Evolutionary conservation across 2,888 invertebrate species (phyloP).

Genomic region (Sialis lutaria): DNA sequence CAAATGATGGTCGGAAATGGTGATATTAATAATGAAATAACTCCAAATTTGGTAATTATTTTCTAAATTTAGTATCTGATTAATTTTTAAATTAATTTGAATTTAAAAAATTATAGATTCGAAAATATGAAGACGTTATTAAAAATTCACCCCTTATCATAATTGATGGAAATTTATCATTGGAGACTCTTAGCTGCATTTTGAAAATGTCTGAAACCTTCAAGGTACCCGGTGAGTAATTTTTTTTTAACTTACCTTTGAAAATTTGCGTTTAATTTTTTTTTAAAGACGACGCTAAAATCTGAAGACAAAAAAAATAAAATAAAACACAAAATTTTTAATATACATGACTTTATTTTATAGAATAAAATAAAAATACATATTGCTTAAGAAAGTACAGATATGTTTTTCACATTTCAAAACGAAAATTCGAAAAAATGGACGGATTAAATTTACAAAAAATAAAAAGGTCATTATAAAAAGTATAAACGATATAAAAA

Average conservation of each 20-base stretch:
- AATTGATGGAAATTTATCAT: conserved; percentile 68
- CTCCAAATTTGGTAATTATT: conserved; percentile 38
- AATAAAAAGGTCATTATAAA: not conserved
- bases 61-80: not conserved
- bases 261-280: conserved; percentile 4
- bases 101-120: conserved; percentile 31
- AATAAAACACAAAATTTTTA: too few species aligned
- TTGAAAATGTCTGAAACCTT: conserved; percentile 40
- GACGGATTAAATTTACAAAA: not conserved
- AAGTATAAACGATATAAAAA: not conserved
- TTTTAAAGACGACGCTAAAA: conserved; percentile 1
- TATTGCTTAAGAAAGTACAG: not conserved
- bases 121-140: conserved; percentile 37
- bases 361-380: too few species aligned
- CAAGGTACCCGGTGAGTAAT: conserved; percentile 47
- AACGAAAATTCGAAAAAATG: not conserved
- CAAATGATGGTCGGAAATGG: conserved; percentile 70
- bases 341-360: too few species aligned
- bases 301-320: too few species aligned
- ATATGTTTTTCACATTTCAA: not conserved
- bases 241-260: conserved; percentile 1
- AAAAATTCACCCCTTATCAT: conserved; percentile 53
- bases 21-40: conserved; percentile 55
- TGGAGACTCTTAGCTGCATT: conserved; percentile 43
- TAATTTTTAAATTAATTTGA: not conserved